Percentiles rank a stretch among this genome's conserved stretches.
phyloP scores from a whole-genome alignment of 2,113 vertebrate species.

The Ramphastos sulfuratus region DNA sequence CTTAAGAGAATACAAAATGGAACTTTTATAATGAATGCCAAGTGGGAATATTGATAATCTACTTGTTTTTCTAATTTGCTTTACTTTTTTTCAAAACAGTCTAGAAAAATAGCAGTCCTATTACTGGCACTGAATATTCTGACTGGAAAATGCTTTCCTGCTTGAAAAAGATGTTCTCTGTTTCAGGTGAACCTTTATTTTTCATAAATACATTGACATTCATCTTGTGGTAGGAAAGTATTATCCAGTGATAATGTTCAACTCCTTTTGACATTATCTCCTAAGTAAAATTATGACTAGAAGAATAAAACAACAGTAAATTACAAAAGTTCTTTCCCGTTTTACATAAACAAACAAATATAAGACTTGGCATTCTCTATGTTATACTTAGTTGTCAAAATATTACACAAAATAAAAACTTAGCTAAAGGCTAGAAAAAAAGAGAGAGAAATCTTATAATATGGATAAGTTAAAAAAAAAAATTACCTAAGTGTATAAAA shows the following conservation, averaged over 20 bases:
- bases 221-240: constrained; percentile 53
- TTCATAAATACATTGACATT: constrained; percentile 67
- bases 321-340: not conserved
- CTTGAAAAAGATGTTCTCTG: constrained; percentile 41
- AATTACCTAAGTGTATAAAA: not conserved
- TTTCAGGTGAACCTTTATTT: constrained; percentile 66
- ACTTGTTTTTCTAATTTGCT: constrained; percentile 1
- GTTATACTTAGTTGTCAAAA: not conserved
- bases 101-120: not conserved
- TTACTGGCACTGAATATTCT: constrained; percentile 40
- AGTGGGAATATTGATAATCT: constrained; percentile 3
- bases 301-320: constrained; percentile 30
- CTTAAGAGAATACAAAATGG: not conserved
- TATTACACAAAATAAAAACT: not conserved
- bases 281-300: constrained; percentile 52
- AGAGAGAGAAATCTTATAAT: not conserved
- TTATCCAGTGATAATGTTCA: constrained; percentile 60
- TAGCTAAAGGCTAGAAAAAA: not conserved
- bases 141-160: constrained; percentile 55
- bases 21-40: not conserved
- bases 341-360: not conserved
- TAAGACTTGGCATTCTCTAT: not conserved
- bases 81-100: constrained; percentile 9
- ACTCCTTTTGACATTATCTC: constrained; percentile 62
- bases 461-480: no score